These are phyloP conservation scores for Cyprinodon tularosa DNA, from an alignment of 2,113 vertebrate species.

Conservation along the genomic window DNA sequence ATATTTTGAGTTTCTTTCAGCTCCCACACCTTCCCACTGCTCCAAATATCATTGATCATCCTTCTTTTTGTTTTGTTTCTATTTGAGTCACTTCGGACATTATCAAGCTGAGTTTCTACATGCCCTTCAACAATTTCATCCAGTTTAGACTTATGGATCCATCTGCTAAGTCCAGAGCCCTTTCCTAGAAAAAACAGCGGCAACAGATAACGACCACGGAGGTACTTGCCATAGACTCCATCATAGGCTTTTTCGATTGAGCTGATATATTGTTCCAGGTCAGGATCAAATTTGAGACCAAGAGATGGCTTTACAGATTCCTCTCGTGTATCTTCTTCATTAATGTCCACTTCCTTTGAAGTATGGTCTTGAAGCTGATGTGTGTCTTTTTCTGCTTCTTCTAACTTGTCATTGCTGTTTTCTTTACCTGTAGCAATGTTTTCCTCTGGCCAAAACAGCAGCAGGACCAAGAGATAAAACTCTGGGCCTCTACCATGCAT, in stretches of 20 bases:
- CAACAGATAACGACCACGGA: constrained; percentile 39
- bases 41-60: constrained; percentile 20
- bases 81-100: fast-evolving
- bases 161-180: constrained; percentile 40
- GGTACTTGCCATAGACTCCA: constrained; percentile 32
- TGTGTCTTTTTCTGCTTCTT: background rate
- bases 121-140: constrained; percentile 12
- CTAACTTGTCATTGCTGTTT: background rate
- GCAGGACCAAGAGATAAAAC: constrained; percentile 61
- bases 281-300: background rate
- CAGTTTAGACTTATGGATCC: constrained; percentile 50
- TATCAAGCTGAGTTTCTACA: background rate
- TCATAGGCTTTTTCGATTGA: constrained; percentile 29
- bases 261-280: background rate
- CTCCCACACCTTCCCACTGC: constrained; percentile 22
- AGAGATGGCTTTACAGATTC: background rate
- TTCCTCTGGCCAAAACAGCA: constrained; percentile 61
- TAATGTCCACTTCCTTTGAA: background rate
- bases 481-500: constrained; percentile 11
- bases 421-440: background rate
- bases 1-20: constrained; percentile 6
- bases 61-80: fast-evolving
- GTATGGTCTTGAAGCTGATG: background rate
- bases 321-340: background rate
- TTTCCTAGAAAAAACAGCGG: constrained; percentile 62